A percentile compares a stretch with the other conserved stretches of the same genome.
Evolutionary conservation across 1,140 invertebrate species (phyloP).

Genomic region (Geopemphigus sp.): DNA sequence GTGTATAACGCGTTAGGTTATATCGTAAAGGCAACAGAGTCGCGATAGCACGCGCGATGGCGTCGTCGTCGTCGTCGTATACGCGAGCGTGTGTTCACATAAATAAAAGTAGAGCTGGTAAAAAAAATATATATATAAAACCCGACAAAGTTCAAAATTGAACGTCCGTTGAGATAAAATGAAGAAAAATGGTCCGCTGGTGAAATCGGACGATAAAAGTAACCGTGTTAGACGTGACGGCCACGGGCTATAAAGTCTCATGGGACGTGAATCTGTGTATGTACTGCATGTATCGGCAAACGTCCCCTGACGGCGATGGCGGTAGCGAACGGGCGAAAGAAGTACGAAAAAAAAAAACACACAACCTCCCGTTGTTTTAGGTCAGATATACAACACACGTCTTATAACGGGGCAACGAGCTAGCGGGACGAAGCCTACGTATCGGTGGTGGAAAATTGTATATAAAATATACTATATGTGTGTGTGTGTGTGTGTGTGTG

Average conservation of each 20-base stretch:
- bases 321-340: not conserved
- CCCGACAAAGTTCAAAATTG: conserved; percentile 44
- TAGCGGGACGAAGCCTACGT: not conserved
- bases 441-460: not conserved
- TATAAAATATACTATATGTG: no score
- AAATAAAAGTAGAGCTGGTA: conserved; percentile 39
- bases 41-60: not conserved
- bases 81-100: conserved; percentile 27
- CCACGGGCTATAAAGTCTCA: conserved; percentile 49
- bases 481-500: no score
- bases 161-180: conserved; percentile 50
- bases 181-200: conserved; percentile 49
- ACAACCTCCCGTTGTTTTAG: conserved; percentile 38
- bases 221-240: conserved; percentile 48
- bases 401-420: not conserved
- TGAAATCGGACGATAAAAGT: conserved; percentile 50
- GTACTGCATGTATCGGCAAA: conserved; percentile 18
- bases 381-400: conserved; percentile 47
- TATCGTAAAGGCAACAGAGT: not conserved
- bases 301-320: conserved; percentile 36
- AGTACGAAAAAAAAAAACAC: not conserved
- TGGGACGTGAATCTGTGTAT: conserved; percentile 43
- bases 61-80: not conserved
- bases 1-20: no score
- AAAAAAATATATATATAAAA: not conserved